Conservation (phyloP, 2,113 vertebrate species). For the Columba janthina region DNA sequence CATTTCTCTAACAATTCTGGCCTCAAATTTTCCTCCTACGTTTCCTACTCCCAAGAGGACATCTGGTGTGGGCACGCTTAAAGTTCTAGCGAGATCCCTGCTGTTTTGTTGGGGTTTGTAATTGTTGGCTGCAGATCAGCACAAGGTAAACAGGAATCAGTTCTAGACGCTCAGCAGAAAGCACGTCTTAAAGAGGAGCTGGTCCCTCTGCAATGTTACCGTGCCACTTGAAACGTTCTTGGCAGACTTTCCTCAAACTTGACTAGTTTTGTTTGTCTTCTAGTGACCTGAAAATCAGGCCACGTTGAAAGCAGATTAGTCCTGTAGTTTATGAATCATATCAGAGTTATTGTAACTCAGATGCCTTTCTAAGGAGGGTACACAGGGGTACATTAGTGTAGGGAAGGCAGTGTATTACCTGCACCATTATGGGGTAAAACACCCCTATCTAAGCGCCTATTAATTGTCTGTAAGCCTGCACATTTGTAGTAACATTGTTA, state of each 20-base stretch:
- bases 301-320: background rate
- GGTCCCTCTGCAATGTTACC: background rate
- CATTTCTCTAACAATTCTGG: background rate
- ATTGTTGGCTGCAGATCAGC: constrained; percentile 5
- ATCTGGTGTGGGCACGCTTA: background rate
- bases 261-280: background rate
- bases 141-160: background rate
- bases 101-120: background rate
- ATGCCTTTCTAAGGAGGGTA: background rate
- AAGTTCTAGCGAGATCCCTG: background rate
- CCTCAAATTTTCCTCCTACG: background rate
- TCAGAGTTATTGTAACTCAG: background rate
- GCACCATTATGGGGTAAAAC: background rate
- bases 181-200: background rate
- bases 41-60: background rate
- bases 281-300: constrained; percentile 19
- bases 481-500: background rate
- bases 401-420: background rate
- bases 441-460: background rate
- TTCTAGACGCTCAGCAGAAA: background rate
- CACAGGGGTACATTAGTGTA: accelerated
- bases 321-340: background rate
- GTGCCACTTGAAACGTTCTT: constrained; percentile 13
- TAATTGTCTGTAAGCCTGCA: background rate
- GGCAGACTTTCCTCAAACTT: constrained; percentile 17